These are phyloP conservation scores for Anseranas semipalmata DNA, from an alignment of 2,113 vertebrate species.

Conservation along the genomic window DNA sequence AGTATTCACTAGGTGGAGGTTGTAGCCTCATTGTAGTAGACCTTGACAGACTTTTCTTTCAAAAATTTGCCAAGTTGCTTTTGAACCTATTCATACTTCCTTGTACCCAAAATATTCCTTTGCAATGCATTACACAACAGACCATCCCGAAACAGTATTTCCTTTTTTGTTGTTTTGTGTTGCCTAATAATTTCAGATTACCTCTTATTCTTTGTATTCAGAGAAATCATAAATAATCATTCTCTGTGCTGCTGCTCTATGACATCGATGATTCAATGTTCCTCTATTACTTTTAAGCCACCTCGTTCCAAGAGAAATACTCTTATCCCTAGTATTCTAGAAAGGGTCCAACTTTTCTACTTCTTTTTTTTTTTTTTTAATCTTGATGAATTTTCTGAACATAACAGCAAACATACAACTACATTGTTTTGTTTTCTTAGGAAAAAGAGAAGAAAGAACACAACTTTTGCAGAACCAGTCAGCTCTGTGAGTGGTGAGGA, in stretches of 20 bases:
- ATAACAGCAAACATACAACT: neutral
- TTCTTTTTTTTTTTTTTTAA: neutral
- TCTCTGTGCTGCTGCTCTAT: neutral
- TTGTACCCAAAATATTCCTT: neutral
- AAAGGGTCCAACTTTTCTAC: neutral
- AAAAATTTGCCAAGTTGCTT: neutral
- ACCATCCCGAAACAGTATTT: neutral
- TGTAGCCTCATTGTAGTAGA: rapidly evolving
- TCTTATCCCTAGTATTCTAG: neutral
- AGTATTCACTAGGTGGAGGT: neutral
- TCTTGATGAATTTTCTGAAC: neutral
- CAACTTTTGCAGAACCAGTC: neutral
- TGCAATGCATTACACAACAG: neutral
- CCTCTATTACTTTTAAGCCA: neutral
- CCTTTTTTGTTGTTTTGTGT: neutral
- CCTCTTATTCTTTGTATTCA: neutral
- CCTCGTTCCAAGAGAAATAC: neutral
- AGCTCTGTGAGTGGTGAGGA: neutral
- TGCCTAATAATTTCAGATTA: neutral
- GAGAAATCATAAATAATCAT: neutral
- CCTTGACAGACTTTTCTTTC: neutral
- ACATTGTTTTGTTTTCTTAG: neutral
- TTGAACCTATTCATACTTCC: neutral
- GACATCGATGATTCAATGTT: neutral
- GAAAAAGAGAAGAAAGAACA: neutral